Evolutionary conservation across 1,140 invertebrate genomes (phyloP), one percentile per base, ranked within the genome.

Genomic region (Maconellicoccus hirsutus): DNA sequence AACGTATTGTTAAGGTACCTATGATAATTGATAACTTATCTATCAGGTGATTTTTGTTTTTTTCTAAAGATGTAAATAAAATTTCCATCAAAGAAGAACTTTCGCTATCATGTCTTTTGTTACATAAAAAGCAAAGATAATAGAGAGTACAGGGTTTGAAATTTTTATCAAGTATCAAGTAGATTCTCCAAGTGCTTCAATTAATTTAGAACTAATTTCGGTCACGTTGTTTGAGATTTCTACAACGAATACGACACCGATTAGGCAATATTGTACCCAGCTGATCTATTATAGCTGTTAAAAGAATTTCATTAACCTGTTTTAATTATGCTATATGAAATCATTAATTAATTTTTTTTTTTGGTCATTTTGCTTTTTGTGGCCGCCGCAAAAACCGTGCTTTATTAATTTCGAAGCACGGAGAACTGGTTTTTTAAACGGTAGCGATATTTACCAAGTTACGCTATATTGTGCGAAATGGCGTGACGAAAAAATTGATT

Each of bases 281-380:
- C 42, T 52, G 42, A 52, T 52, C 42, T 52, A 52, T 52, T 52
- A 52, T 52, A 14, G 42, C n/a, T 52, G 42, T 52, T 52, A 19
- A 52, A 52, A 52, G 42, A 52, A 52, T 52, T 52, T 52, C 42
- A 52, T 52, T 52, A 52, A 52, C 42, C 42, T 52, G 42, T 52
- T 52, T 52, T 52, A 52, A 52, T 52, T 16, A 52, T 16, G 42
- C 42, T 52, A 52, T n/a, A n/a, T 52, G 42, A 52, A 52, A 52
- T 52, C 42, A 52, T 52, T 52, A 52, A 52, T 52, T 52, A 52
- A 52, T 8, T 52, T 52, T 33, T 38, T 38, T 38, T 52, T 52
- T 52, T 52, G 42, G 42, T 52, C 42, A 52, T 52, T 52, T 52
- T 8, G 6, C 42, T 16, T 52, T 52, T 52, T 52, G 42, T 16